Evolutionary conservation across 2,797 vertebrate species (phyloP).

Genomic region (Natrix natrix): DNA sequence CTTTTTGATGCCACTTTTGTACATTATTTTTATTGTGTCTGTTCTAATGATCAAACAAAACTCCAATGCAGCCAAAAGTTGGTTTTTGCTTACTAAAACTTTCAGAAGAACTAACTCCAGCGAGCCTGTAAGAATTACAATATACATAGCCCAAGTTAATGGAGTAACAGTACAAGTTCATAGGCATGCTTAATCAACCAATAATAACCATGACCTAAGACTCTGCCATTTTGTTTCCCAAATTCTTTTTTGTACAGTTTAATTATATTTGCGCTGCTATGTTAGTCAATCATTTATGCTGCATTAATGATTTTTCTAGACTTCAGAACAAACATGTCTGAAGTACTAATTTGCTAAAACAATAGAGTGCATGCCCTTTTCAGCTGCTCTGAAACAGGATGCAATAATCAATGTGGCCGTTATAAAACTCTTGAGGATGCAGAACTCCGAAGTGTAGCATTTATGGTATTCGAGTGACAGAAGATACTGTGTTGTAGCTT

Average conservation of each 20-base stretch:
- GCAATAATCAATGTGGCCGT: background rate
- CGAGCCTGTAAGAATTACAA: background rate
- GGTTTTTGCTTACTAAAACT: background rate
- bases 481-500: background rate
- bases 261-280: background rate
- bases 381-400: background rate
- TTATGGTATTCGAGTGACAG: background rate
- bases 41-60: background rate
- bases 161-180: background rate
- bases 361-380: background rate
- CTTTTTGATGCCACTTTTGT: background rate
- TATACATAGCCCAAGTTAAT: background rate
- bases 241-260: background rate
- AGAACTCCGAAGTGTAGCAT: background rate
- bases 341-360: background rate
- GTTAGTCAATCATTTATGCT: background rate
- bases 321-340: background rate
- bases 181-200: background rate
- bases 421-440: background rate
- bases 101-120: background rate
- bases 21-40: background rate
- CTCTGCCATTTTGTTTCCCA: background rate
- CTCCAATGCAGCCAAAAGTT: background rate
- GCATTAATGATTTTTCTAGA: background rate
- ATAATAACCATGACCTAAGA: background rate